Base-by-base conservation (phyloP, 2,797 vertebrate genomes). In the Sebastiscus tertius region DNA sequence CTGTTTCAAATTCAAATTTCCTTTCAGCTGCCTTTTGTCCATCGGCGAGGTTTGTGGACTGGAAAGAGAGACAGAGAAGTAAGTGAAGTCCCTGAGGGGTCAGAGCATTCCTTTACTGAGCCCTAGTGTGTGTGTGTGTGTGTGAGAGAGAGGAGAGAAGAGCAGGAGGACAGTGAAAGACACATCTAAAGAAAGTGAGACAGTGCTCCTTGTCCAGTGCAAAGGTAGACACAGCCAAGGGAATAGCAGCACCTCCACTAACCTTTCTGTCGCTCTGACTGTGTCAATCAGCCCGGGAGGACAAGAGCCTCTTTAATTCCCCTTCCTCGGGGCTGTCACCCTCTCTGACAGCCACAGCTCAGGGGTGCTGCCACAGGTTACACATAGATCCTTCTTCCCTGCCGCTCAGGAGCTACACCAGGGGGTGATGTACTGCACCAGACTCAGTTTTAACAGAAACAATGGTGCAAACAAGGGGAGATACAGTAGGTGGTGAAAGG, bases 1-100 rank as follows among this genome's bases (percentile, higher is more conserved):
- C 94, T 87, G 93, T 94, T 96, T 96, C 93, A 96, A 93, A 96
- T 96, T 96, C 94, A 96, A 94, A 96, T 95, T 82, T 88, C 89
- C 90, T 90, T 91, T 94, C 93, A 94, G 85, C 87, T 90, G 90
- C 87, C 92, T 94, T 96, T 95, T 96, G 95, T 96, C 91, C 84
- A 64, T 20, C 72, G 42, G 80, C 26, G 84, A 93, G 94, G 92
- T 96, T 95, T 95, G 94, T 94, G 95, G 93, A 92, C 92, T 95
- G 92, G 94, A 95, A 95, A 93, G 89, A 80, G 88, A 92, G 92
- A 88, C 71, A 78, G 86, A 81, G 86, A 90, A 93, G 87, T 93
- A 90, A 95, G 94, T 88, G 84, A 93, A 95, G 90, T 94, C 94
- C 93, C 93, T 29, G 56, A 89, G 13, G 90, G 94, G 91, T 92